Conservation (phyloP, 2,797 vertebrate species). For the Epinephelus awoara region DNA sequence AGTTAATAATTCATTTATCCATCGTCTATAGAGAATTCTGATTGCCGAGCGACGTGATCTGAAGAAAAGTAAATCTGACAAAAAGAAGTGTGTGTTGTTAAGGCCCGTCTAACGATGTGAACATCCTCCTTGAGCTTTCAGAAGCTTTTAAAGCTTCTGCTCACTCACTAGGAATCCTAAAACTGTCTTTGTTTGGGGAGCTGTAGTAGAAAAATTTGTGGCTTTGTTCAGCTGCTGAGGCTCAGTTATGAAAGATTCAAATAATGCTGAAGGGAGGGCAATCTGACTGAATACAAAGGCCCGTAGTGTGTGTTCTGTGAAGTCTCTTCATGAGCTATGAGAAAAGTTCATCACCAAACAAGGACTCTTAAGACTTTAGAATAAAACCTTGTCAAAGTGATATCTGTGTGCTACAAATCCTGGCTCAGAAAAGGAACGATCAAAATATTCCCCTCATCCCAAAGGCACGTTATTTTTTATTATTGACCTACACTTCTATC, state of each 20-base stretch:
- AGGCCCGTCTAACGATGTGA: slow-evolving; percentile 12
- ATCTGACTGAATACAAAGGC: not conserved
- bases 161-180: not conserved
- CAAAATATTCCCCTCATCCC: slow-evolving; percentile 61
- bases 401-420: slow-evolving; percentile 37
- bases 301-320: not conserved
- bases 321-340: slow-evolving; percentile 6
- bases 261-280: not conserved
- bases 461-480: slow-evolving; percentile 63
- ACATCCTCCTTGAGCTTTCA: slow-evolving; percentile 8
- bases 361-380: slow-evolving; percentile 12
- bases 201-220: not conserved
- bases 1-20: slow-evolving; percentile 64
- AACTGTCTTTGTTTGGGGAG: slow-evolving; percentile 16
- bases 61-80: slow-evolving; percentile 16
- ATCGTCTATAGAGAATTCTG: slow-evolving; percentile 30
- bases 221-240: slow-evolving; percentile 28
- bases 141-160: slow-evolving; percentile 8
- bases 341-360: slow-evolving; percentile 22
- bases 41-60: slow-evolving; percentile 3
- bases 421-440: slow-evolving; percentile 58
- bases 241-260: slow-evolving; percentile 9
- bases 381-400: slow-evolving; percentile 33
- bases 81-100: not conserved
- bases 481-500: slow-evolving; percentile 75